These are phyloP conservation scores for Psix sp. DNA, from an alignment of 1,140 invertebrate genomes.

Conservation along the genomic window DNA sequence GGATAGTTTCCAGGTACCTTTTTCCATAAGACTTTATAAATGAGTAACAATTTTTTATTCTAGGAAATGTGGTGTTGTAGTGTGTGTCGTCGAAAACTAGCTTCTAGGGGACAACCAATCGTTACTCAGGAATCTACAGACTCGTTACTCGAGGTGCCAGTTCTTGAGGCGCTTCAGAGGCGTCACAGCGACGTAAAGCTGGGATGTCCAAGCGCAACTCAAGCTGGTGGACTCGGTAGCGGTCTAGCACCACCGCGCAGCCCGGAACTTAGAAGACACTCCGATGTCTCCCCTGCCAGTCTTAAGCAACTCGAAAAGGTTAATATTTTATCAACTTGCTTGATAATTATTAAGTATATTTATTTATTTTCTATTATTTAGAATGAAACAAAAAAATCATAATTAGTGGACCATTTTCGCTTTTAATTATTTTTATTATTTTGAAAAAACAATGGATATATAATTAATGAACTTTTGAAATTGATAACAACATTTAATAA, in stretches of 20 bases:
- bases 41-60: background rate
- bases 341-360: no score
- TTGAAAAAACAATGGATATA: no score
- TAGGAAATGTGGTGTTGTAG: constrained; percentile 83
- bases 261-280: constrained; percentile 86
- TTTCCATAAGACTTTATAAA: no score
- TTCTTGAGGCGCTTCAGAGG: constrained; percentile 84
- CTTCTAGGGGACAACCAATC: constrained; percentile 82
- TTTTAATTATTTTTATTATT: constrained; percentile 12
- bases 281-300: constrained; percentile 89
- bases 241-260: constrained; percentile 86
- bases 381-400: no score
- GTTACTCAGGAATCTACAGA: constrained; percentile 86
- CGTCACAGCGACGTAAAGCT: constrained; percentile 88
- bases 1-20: no score
- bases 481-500: no score
- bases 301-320: constrained; percentile 91
- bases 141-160: constrained; percentile 86
- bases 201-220: constrained; percentile 75
- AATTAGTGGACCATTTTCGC: no score
- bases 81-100: constrained; percentile 87
- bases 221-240: constrained; percentile 72
- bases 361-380: no score
- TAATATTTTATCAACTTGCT: no score
- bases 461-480: no score